Evolutionary conservation across 64 coral and sea anemone species (phyloP), one percentile per base, ranked within the genome.

Genomic region (Actinia tenebrosa): DNA sequence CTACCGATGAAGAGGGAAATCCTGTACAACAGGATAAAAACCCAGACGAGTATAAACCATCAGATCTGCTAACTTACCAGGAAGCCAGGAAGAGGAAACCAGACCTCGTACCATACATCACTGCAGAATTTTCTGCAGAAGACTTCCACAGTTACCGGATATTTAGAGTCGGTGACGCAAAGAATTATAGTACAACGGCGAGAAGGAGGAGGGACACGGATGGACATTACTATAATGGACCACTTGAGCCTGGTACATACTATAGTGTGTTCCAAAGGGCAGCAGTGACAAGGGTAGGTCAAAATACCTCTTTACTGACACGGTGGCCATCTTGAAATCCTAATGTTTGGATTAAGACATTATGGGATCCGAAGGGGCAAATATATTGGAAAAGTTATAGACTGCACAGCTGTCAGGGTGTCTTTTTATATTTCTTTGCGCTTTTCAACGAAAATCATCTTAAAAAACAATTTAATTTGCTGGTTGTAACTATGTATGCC

Each of bases 191-290:
- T 50, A 55, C 8, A 8, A 17, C 45, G 0, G 23, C 89, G 45
- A 89, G 91, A 53, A 88, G 60, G 22, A 22, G 30, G 54, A 46
- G 83, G 63, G 30, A 50, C 2, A 45, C 80, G 8, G 68, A 71
- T 84, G 1, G 16, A 10, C 77, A 15, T 30, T 96, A 87, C 62
- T 90, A 88, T 50, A 96, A 96, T 22, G 94, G 94, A 23, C 94
- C 91, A 46, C 71, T 96, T 19, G 82, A 93, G 18, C 86, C 81
- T 80, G 79, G 53, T 2, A 96, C 94, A 1, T 96, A 71, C 84
- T 96, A 96, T 80, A 84, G 88, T 7, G 87, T 91, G 80, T 96
- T 96, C 64, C 94, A 93, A 58, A 86, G 94, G 78, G 94, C 94
- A 22, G 89, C 89, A 88, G 88, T 96, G 18, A 84, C 75, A 50